Conservation (phyloP, 1,140 invertebrate genomes). For the Achatina immaculata region DNA sequence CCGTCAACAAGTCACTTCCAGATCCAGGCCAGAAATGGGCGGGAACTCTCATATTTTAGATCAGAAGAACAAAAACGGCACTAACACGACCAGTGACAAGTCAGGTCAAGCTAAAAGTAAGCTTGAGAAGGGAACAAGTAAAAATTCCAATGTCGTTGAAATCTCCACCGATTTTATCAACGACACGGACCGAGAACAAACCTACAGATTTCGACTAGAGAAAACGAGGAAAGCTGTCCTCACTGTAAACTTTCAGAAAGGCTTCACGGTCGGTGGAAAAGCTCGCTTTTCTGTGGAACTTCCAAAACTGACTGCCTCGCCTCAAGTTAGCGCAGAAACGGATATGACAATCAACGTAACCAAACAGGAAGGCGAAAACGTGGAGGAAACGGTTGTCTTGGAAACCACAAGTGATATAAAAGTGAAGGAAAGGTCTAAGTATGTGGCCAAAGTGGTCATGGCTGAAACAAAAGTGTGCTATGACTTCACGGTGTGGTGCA, state of each 20-base stretch:
- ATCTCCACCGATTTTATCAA: conserved; percentile 44
- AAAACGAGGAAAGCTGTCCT: conserved; percentile 40
- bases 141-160: conserved; percentile 12
- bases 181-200: conserved; percentile 40
- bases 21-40: not conserved
- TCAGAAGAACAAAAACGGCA: not conserved
- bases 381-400: conserved; percentile 46
- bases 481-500: conserved; percentile 42
- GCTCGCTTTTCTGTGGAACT: conserved; percentile 34
- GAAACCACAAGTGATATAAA: conserved; percentile 44
- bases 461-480: conserved; percentile 36
- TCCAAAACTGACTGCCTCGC: not conserved
- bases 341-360: conserved; percentile 22
- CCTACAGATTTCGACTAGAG: conserved; percentile 47
- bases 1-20: not conserved
- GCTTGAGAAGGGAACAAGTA: not conserved
- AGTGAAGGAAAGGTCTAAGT: conserved; percentile 37
- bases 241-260: conserved; percentile 42
- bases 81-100: not conserved
- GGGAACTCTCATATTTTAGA: not conserved
- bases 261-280: conserved; percentile 43
- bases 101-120: not conserved
- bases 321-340: too few relatives aligned
- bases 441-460: conserved; percentile 42
- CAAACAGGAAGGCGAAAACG: conserved; percentile 39